Conservation (phyloP, 1,140 invertebrate species). For the Parapsyche elsis region DNA sequence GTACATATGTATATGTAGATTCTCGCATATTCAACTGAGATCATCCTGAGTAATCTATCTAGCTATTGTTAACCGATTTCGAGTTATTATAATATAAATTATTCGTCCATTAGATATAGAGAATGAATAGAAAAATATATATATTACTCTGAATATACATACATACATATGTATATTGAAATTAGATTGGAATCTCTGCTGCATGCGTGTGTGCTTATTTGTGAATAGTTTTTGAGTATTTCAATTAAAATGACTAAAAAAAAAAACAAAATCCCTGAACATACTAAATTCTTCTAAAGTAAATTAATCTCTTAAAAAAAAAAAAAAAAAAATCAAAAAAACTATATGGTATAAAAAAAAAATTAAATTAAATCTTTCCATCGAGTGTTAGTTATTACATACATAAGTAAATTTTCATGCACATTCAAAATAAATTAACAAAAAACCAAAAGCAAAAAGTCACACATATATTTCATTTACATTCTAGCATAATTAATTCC, state of each 20-base stretch:
- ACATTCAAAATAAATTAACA: background rate
- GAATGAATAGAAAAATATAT: too few relatives aligned
- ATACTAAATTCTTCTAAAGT: background rate
- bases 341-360: background rate
- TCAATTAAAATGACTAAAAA: conserved; percentile 20
- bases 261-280: background rate
- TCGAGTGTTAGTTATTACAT: background rate
- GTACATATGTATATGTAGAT: too few relatives aligned
- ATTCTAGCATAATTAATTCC: conserved; percentile 11
- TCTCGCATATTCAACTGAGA: too few relatives aligned
- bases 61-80: too few relatives aligned
- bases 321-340: background rate
- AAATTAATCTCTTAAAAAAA: background rate
- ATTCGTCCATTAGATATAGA: conserved; percentile 63
- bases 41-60: too few relatives aligned
- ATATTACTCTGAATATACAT: too few relatives aligned
- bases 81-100: too few relatives aligned
- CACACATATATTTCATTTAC: conserved; percentile 8
- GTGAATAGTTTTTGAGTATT: conserved; percentile 70
- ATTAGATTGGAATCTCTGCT: conserved; percentile 56
- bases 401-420: background rate
- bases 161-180: too few relatives aligned
- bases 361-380: background rate
- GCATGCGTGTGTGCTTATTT: conserved; percentile 67
- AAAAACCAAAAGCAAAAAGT: background rate